Evolutionary conservation across 2,113 vertebrate species (phyloP).

Genomic region (Apteryx owenii): DNA sequence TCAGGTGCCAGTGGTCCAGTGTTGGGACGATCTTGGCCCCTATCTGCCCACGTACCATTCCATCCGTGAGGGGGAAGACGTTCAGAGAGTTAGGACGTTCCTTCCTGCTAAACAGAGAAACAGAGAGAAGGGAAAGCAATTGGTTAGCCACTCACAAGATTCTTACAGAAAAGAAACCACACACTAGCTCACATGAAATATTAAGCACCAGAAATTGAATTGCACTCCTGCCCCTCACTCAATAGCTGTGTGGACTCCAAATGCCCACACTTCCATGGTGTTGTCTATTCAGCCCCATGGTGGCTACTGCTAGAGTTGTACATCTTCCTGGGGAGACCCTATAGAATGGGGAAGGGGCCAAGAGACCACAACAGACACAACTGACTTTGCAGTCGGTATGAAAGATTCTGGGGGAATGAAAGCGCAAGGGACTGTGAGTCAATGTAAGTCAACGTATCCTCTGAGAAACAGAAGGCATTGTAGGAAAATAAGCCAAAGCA

Average conservation of each 20-base stretch:
- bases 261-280: background rate
- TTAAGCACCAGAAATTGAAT: background rate
- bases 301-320: background rate
- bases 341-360: background rate
- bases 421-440: background rate
- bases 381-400: background rate
- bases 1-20: constrained; percentile 94
- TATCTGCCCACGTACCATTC: constrained; percentile 96
- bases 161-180: background rate
- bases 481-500: background rate
- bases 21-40: constrained; percentile 90
- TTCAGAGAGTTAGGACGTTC: constrained; percentile 95
- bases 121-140: background rate
- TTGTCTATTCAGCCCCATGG: background rate
- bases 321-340: background rate
- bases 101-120: constrained; percentile 85
- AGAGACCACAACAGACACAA: background rate
- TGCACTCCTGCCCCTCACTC: background rate
- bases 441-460: background rate
- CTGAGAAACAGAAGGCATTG: background rate
- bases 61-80: constrained; percentile 90
- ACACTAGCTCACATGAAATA: background rate
- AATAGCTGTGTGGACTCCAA: background rate
- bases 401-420: background rate
- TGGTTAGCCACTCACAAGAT: background rate